These are phyloP conservation scores for Stictonetta naevosa DNA, from an alignment of 2,113 vertebrate species.

Conservation along the genomic window DNA sequence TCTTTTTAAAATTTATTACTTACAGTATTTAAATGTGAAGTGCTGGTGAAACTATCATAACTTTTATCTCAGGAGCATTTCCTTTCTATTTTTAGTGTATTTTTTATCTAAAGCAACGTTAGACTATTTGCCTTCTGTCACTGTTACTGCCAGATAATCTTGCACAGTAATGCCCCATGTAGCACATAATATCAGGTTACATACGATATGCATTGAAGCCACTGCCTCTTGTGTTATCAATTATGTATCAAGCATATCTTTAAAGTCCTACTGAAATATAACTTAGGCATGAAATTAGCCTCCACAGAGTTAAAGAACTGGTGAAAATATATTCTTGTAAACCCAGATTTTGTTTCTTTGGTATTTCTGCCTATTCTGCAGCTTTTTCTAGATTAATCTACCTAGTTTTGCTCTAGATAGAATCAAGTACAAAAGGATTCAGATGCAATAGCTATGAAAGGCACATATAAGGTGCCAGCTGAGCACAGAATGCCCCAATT, in stretches of 20 bases:
- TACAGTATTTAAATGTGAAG: background rate
- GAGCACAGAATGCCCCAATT: background rate
- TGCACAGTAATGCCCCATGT: background rate
- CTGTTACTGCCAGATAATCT: background rate
- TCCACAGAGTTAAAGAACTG: background rate
- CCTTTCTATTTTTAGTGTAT: background rate
- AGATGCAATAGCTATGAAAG: background rate
- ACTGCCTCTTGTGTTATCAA: background rate
- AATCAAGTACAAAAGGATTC: background rate
- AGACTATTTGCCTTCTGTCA: background rate
- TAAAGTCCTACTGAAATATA: background rate
- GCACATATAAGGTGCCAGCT: background rate
- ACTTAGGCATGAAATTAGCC: background rate
- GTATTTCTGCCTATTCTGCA: background rate
- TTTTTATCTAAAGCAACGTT: background rate
- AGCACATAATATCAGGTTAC: background rate
- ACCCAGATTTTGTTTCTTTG: background rate
- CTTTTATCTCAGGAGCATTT: background rate
- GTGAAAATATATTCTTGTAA: background rate
- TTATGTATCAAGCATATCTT: background rate
- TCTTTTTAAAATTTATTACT: conserved; percentile 24
- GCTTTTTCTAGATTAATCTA: background rate
- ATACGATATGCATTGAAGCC: background rate
- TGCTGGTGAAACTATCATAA: conserved; percentile 1
- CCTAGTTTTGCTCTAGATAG: background rate